Evolutionary conservation across 2,888 invertebrate genomes (phyloP).

Genomic region (Nebria brevicollis): DNA sequence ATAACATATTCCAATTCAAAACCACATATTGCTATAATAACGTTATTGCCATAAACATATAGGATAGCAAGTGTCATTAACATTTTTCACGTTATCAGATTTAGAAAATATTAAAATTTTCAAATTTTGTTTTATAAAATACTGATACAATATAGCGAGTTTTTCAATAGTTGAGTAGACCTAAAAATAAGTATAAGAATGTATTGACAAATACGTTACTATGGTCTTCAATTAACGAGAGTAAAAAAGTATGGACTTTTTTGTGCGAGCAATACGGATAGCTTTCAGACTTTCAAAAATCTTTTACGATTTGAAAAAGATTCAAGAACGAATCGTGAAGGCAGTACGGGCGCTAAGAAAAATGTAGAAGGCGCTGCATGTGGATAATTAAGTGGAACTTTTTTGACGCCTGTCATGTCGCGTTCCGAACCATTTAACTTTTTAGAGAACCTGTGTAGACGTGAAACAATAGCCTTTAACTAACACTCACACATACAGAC

Average conservation of each 20-base stretch:
- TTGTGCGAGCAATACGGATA: not conserved
- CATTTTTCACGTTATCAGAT: no score
- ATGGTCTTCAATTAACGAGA: not conserved
- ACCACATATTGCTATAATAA: no score
- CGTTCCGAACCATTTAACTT: constrained; percentile 40
- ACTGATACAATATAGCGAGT: not conserved
- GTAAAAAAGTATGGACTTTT: not conserved
- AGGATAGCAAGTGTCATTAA: no score
- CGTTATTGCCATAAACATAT: no score
- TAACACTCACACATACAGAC: not conserved
- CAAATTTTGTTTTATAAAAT: no score
- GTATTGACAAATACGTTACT: not conserved
- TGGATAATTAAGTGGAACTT: constrained; percentile 39
- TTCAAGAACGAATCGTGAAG: not conserved
- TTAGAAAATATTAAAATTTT: no score
- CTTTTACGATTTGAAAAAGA: not conserved
- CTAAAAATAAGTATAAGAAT: not conserved
- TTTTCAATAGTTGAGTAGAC: not conserved
- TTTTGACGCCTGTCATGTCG: constrained; percentile 37
- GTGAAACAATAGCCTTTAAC: constrained; percentile 27
- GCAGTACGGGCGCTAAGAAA: constrained; percentile 18
- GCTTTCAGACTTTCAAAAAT: not conserved
- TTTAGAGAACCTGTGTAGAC: constrained; percentile 17
- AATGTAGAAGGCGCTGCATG: constrained; percentile 24
- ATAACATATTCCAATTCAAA: no score